Base-by-base conservation (phyloP, 2,888 invertebrate genomes). In the Gryllus longicercus region DNA sequence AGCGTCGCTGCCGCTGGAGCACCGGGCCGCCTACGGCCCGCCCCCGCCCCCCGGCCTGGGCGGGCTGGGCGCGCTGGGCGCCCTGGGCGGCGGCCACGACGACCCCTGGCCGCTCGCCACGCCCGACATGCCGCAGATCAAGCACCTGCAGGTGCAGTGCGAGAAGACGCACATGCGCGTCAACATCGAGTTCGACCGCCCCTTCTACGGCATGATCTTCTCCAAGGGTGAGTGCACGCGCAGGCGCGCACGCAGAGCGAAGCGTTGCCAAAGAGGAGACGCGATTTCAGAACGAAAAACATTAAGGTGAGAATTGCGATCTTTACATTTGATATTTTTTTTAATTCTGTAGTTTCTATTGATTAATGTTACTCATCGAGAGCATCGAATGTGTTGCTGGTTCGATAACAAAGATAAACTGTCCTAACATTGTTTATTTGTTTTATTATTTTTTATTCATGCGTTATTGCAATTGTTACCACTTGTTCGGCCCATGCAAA, bases 161-260 rank as follows among this genome's bases (percentile, higher is more conserved):
- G 97, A 97, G 88, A 97, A 97, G 88, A 96, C 96, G 78, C 95
- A 96, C 87, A 97, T 97, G 96, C 91, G 96, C 79, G 97, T 97
- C 80, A 96, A 96, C 87, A 95, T 97, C 85, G 96, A 96, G 87
- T 97, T 97, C 88, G 97, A 97, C 87, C 91, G 96, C 78, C 96
- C 97, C 18, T 97, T 97, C 89, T 96, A 96, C 87, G 97, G 97
- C 51, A 96, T 97, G 95, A 96, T 97, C 86, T 97, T 97, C 89
- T 96, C 96, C 82, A 97, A 97, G 88, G 97, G 89, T 83, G 83
- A 83, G 77, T 10, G 4, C 18, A 16, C n/a, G 51, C 25, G 18
- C 10, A 12, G 10, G 1, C 23, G 76, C 63, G 14, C n/a, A 63
- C 14, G 38, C 38, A 8, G 38, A 75, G 23, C 23, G 18, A 18